phyloP scores from a whole-genome alignment of 2,113 vertebrate species.

The Lathamus discolor region DNA sequence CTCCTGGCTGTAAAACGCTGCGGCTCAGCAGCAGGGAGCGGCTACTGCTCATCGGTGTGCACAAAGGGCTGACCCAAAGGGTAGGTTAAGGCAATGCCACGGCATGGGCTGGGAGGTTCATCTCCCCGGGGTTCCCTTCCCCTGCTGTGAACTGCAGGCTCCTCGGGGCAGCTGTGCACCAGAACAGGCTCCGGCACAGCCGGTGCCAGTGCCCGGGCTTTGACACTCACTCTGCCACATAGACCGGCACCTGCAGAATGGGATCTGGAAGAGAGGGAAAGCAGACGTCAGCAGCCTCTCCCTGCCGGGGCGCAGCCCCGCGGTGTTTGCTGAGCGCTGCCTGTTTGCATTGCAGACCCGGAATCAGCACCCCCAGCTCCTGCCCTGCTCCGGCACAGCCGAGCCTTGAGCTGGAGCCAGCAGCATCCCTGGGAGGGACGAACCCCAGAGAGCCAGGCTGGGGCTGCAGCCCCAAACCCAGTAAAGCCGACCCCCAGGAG shows the following conservation, averaged over 20 bases:
- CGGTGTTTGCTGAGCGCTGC: neutral
- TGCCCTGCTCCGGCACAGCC: neutral
- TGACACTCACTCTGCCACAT: slow-evolving; percentile 88
- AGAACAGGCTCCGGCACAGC: neutral
- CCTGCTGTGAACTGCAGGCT: neutral
- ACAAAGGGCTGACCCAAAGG: no score
- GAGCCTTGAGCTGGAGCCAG: neutral
- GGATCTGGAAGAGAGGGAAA: slow-evolving; percentile 81
- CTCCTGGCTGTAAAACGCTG: neutral
- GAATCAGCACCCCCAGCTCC: neutral
- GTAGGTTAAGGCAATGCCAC: neutral
- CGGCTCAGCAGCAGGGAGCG: neutral
- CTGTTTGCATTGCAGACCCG: neutral
- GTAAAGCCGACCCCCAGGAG: neutral
- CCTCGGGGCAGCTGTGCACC: neutral
- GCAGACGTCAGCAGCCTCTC: neutral
- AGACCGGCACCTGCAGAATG: slow-evolving; percentile 89
- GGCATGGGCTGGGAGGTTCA: neutral
- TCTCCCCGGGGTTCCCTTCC: neutral
- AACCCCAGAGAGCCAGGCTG: neutral
- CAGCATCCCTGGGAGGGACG: accelerated
- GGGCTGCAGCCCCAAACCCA: no score
- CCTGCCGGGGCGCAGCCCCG: neutral
- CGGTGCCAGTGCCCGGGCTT: neutral
- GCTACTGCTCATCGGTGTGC: neutral